Conservation (phyloP, 1,140 invertebrate genomes). For the Episyrphus balteatus region DNA sequence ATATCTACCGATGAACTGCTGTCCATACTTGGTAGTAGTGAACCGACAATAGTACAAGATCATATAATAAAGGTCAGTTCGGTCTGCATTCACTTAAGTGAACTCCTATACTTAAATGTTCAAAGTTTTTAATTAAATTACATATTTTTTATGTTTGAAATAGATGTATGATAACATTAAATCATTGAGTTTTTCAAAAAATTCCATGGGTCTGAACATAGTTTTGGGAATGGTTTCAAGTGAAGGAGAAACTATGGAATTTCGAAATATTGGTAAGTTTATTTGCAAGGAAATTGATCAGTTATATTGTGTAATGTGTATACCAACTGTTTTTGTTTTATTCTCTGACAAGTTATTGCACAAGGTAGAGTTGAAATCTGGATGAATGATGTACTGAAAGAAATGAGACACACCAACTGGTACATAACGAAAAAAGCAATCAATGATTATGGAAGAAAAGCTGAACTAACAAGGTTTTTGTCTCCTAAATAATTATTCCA, state of each 20-base stretch:
- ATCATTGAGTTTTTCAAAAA: constrained; percentile 52
- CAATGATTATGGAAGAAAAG: constrained; percentile 66
- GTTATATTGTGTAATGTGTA: no score
- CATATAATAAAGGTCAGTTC: constrained; percentile 74
- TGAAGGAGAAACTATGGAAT: constrained; percentile 80
- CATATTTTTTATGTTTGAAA: constrained; percentile 12
- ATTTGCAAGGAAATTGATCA: neutral
- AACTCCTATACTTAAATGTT: no score
- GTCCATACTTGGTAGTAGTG: constrained; percentile 75
- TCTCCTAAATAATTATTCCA: no score
- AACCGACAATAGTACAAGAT: constrained; percentile 69
- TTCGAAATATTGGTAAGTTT: constrained; percentile 43
- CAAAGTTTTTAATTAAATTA: neutral
- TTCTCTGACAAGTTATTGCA: constrained; percentile 33
- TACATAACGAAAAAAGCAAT: constrained; percentile 80
- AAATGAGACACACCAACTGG: constrained; percentile 75
- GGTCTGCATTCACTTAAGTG: no score
- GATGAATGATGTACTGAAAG: constrained; percentile 73
- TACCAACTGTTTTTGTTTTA: no score
- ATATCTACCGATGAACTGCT: constrained; percentile 87
- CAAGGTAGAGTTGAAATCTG: constrained; percentile 75
- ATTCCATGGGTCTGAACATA: constrained; percentile 48
- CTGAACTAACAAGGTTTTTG: constrained; percentile 39
- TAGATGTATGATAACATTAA: constrained; percentile 86
- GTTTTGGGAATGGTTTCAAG: constrained; percentile 73